A percentile compares a stretch with the other conserved stretches of the same genome.
These are phyloP conservation scores for Scomber colias DNA, from an alignment of 2,113 vertebrate genomes.

Conservation along the genomic window DNA sequence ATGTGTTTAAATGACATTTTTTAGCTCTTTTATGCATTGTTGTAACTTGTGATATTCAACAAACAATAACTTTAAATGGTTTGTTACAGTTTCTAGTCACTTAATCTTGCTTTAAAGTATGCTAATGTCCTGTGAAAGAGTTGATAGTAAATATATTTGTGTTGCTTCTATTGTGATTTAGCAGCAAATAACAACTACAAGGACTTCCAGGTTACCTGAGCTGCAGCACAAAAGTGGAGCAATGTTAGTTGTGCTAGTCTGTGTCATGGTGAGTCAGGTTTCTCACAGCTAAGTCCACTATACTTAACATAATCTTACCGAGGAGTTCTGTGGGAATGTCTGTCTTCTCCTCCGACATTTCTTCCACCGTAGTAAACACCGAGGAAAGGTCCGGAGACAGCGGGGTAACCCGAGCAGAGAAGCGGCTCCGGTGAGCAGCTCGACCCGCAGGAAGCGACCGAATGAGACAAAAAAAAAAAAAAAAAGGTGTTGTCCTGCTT, in stretches of 20 bases:
- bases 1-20: too few relatives aligned
- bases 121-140: too few relatives aligned
- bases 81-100: neutral
- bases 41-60: too few relatives aligned
- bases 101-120: neutral
- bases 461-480: too few relatives aligned
- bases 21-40: too few relatives aligned
- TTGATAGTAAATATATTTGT: too few relatives aligned
- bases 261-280: too few relatives aligned
- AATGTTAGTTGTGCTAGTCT: too few relatives aligned
- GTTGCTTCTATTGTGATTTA: too few relatives aligned
- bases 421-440: neutral
- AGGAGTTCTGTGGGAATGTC: slow-evolving; percentile 87
- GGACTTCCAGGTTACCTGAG: neutral
- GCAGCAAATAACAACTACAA: too few relatives aligned
- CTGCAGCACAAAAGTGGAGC: neutral
- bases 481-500: slow-evolving; percentile 26
- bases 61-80: too few relatives aligned
- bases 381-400: neutral
- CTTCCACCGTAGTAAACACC: neutral
- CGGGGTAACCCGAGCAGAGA: neutral
- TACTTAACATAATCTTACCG: slow-evolving; percentile 82
- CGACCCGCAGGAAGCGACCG: neutral
- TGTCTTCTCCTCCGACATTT: slow-evolving; percentile 75
- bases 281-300: too few relatives aligned